Percentiles rank a stretch among this genome's conserved stretches.
Evolutionary conservation across 2,888 invertebrate species (phyloP).

Genomic region (Hirtodrosophila histrioides): DNA sequence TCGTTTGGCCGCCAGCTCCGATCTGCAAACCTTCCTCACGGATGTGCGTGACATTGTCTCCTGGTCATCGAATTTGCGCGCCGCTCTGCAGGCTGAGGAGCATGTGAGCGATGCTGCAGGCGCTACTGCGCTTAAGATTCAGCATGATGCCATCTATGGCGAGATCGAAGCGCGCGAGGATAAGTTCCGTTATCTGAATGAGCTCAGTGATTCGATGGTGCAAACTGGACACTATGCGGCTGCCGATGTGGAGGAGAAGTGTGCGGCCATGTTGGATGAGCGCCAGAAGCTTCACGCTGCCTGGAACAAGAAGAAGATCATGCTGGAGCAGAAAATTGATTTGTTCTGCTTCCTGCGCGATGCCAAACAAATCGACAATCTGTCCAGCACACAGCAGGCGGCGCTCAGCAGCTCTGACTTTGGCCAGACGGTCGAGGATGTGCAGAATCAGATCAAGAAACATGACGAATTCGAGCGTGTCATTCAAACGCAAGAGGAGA

Average conservation of each 20-base stretch:
- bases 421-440: conserved; percentile 93
- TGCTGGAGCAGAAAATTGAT: conserved; percentile 95
- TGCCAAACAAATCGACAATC: conserved; percentile 95
- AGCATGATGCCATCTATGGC: conserved; percentile 92
- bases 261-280: conserved; percentile 91
- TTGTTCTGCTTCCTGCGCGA: conserved; percentile 97
- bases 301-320: conserved; percentile 95
- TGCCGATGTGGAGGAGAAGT: conserved; percentile 91
- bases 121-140: conserved; percentile 92
- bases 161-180: conserved; percentile 96
- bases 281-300: conserved; percentile 91
- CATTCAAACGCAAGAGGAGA: conserved; percentile 93
- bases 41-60: conserved; percentile 94
- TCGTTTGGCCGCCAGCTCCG: conserved; percentile 93
- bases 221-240: conserved; percentile 93
- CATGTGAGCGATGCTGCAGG: conserved; percentile 92
- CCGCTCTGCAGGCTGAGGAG: conserved; percentile 91
- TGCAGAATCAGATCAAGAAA: conserved; percentile 94
- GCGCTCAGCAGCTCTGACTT: conserved; percentile 89
- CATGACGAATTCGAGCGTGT: conserved; percentile 98
- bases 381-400: conserved; percentile 94
- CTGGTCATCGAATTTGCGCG: conserved; percentile 93
- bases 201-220: conserved; percentile 92
- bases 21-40: conserved; percentile 94
- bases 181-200: conserved; percentile 90